These are phyloP conservation scores for Colistium nudipinnis DNA, from an alignment of 2,113 vertebrate species.

Conservation along the genomic window DNA sequence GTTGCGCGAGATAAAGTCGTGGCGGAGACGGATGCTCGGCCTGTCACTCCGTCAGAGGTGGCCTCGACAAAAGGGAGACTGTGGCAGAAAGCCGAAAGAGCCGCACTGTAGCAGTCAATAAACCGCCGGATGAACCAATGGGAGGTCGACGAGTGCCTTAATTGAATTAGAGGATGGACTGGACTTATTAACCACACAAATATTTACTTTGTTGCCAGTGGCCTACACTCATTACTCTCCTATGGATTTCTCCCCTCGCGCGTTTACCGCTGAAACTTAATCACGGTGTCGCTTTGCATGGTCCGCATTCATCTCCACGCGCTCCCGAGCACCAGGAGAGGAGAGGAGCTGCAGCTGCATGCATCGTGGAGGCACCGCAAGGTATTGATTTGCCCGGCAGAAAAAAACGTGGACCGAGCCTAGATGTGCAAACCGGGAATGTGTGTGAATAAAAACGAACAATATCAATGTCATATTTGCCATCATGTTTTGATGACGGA, in stretches of 20 bases:
- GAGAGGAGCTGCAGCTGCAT: constrained; percentile 18
- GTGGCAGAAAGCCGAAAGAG: neutral
- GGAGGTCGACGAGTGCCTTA: constrained; percentile 33
- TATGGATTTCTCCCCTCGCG: constrained; percentile 72
- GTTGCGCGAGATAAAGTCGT: constrained; percentile 61
- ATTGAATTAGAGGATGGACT: constrained; percentile 71
- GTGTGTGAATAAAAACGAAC: constrained; percentile 28
- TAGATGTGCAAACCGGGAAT: constrained; percentile 43
- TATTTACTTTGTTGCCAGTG: constrained; percentile 75
- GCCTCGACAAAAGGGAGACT: constrained; percentile 31
- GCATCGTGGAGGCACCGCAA: neutral
- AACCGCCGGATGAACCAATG: constrained; percentile 8
- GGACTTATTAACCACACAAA: constrained; percentile 75
- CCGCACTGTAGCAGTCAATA: constrained; percentile 39
- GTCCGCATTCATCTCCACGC: constrained; percentile 83
- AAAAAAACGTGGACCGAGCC: constrained; percentile 12
- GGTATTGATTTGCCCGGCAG: constrained; percentile 48
- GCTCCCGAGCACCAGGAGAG: constrained; percentile 26
- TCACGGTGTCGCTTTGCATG: constrained; percentile 73
- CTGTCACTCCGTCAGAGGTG: constrained; percentile 53
- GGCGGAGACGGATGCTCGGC: constrained; percentile 36
- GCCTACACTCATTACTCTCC: constrained; percentile 80
- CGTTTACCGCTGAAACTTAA: constrained; percentile 67
- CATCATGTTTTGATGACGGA: no score
- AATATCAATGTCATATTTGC: constrained; percentile 13